Percentiles rank a stretch among this genome's conserved stretches.
Evolutionary conservation across 2,797 vertebrate species (phyloP).

Genomic region (Semotilus atromaculatus): DNA sequence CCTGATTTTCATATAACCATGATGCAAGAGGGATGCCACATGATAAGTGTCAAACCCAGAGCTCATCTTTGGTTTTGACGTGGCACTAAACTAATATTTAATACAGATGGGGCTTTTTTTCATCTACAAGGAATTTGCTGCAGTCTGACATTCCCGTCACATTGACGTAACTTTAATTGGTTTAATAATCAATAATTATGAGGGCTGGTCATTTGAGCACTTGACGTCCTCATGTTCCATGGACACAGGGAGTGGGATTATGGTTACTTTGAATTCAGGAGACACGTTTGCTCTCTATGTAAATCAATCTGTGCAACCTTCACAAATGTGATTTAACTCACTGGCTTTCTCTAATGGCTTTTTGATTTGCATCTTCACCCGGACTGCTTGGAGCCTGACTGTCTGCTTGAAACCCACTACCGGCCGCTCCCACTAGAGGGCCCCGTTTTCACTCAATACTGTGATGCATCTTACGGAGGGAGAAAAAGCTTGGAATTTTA

Average conservation of each 20-base stretch:
- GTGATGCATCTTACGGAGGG: neutral
- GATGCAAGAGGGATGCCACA: conserved; percentile 18
- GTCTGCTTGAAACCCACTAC: conserved; percentile 16
- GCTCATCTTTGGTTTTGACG: conserved; percentile 31
- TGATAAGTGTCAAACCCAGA: conserved; percentile 28
- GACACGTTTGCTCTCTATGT: conserved; percentile 62
- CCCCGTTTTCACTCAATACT: conserved; percentile 36
- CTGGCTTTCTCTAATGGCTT: conserved; percentile 71
- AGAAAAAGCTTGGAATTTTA: conserved; percentile 26
- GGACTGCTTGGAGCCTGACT: conserved; percentile 62
- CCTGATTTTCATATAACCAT: neutral
- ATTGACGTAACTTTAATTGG: conserved; percentile 25
- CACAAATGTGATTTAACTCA: conserved; percentile 69
- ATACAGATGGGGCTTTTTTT: conserved; percentile 12
- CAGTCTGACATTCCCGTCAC: conserved; percentile 12
- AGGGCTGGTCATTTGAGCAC: conserved; percentile 19
- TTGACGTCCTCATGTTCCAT: conserved; percentile 46
- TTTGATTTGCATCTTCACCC: conserved; percentile 69
- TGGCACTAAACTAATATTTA: conserved; percentile 17
- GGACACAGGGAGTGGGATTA: conserved; percentile 28
- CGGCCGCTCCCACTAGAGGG: conserved; percentile 69
- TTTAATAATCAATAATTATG: conserved; percentile 55
- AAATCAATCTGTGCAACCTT: conserved; percentile 65
- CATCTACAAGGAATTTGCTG: conserved; percentile 5
- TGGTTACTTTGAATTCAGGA: conserved; percentile 51